Base-by-base conservation (phyloP, 2,797 vertebrate species). In the Molossus molossus region DNA sequence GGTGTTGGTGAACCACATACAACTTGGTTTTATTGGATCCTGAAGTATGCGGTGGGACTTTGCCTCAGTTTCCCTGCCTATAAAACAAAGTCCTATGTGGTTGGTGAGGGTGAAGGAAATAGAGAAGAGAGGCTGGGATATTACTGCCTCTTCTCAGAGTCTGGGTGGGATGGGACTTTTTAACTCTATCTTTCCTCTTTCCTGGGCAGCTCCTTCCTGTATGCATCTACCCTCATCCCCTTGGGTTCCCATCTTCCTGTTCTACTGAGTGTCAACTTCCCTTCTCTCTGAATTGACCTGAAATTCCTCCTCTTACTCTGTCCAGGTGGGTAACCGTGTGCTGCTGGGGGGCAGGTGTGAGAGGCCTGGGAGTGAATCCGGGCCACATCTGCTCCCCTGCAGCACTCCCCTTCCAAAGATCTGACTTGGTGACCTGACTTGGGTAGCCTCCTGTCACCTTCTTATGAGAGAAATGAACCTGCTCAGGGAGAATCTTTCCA, bases 41-140 rank as follows among this genome's bases (percentile, higher is more conserved):
- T 55, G 21, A 67, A 86, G 67, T 33, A 6, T 23, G 17, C 25
- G 50, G 50, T 91, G 40, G 55, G 50, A 25, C 80, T 62, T 87
- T 94, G 37, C 82, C 94, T 97, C 82, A 80, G 73, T 94, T 94
- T 93, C 69, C 73, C 55, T 95, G 21, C n/a, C 62, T 89, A 0
- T 82, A 64, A 95, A 94, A 82, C 10, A 33, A 48, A 62, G 72
- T 70, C 13, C 29, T 85, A 0, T n/a, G 33, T 57, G 27, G 72
- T 81, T 84, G 92, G 50, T 53, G 45, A 37, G 50, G 69, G 33
- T 70, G 33, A 72, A 84, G 58, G 70, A 55, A 0, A 80, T 72
- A n/a, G 55, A 67, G 86, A 57, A 21, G 55, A 90, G 69, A 89
- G 57, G 17, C 87, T 82, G 45, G 76, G 23, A 14, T 23, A 5